Evolutionary conservation across 2,113 vertebrate genomes (phyloP).

Genomic region (Merops nubicus): DNA sequence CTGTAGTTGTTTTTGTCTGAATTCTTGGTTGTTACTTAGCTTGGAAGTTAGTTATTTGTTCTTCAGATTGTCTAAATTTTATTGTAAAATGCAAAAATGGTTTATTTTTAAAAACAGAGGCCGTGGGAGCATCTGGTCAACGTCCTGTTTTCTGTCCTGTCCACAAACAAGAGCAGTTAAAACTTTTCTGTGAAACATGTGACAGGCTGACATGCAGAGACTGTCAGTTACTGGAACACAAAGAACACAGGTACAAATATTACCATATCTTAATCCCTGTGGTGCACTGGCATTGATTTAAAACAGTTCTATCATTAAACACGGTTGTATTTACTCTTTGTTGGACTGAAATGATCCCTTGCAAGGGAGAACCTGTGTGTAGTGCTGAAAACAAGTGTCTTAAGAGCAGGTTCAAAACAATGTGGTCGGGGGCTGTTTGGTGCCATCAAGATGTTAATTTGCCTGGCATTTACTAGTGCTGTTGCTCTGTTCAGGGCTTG

Average conservation of each 20-base stretch:
- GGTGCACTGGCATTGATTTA: background rate
- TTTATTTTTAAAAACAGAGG: slow-evolving; percentile 83
- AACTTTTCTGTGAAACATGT: slow-evolving; percentile 98
- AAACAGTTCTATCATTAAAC: background rate
- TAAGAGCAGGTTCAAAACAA: background rate
- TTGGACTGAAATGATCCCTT: background rate
- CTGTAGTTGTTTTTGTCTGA: background rate
- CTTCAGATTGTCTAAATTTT: background rate
- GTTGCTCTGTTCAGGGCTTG: background rate
- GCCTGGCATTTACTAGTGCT: background rate
- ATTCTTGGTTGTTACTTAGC: background rate
- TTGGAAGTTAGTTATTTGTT: background rate
- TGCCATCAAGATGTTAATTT: background rate
- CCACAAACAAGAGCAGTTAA: slow-evolving; percentile 97
- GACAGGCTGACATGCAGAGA: slow-evolving; percentile 97
- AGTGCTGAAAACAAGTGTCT: background rate
- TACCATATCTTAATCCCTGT: slow-evolving; percentile 1
- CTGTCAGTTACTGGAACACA: slow-evolving; percentile 97
- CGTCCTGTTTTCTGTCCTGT: slow-evolving; percentile 96
- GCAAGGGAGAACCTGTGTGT: background rate
- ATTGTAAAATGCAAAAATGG: slow-evolving; percentile 57
- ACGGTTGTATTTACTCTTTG: background rate
- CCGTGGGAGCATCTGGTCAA: slow-evolving; percentile 90
- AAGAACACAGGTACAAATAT: slow-evolving; percentile 92
- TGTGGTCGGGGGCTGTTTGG: background rate